Evolutionary conservation across 37 sponge, comb jelly and placozoan species (phyloP).

Genomic region (Crambe crambe): DNA sequence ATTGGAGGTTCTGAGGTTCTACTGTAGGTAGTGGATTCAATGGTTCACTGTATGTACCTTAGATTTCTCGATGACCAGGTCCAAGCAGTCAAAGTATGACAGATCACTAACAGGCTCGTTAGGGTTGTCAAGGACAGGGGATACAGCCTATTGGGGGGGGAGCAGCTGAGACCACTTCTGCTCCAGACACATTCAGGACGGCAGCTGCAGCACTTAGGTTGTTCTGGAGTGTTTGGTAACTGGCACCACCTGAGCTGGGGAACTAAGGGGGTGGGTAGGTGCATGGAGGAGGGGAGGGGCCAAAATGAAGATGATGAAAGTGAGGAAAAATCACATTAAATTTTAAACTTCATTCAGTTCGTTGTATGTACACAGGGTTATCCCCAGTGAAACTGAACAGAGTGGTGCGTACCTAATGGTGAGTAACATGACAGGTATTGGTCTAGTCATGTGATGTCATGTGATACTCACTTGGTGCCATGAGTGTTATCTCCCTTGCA

Average conservation of each 20-base stretch:
- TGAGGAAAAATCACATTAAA: too few species aligned
- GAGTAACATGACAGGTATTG: too few species aligned
- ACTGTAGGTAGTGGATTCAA: too few species aligned
- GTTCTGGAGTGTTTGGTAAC: conserved; percentile 84
- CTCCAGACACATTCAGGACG: conserved; percentile 80
- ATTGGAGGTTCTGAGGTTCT: too few species aligned
- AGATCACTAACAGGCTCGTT: conserved; percentile 90
- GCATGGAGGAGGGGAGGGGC: not conserved
- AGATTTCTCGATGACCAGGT: conserved; percentile 87
- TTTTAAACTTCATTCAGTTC: too few species aligned
- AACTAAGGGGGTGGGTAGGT: conserved; percentile 17
- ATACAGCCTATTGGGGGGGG: conserved; percentile 48
- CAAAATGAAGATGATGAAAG: not conserved
- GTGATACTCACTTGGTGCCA: too few species aligned
- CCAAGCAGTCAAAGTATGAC: conserved; percentile 96
- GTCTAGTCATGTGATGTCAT: too few species aligned
- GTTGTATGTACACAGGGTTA: too few species aligned
- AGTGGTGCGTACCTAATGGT: too few species aligned
- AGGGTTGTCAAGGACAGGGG: conserved; percentile 79
- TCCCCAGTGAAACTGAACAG: too few species aligned
- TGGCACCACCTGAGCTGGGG: conserved; percentile 56
- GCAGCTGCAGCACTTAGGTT: conserved; percentile 85
- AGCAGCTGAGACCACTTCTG: conserved; percentile 86
- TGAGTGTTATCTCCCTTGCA: too few species aligned
- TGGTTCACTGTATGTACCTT: too few species aligned